A percentile compares a stretch with the other conserved stretches of the same genome.
phyloP scores from a whole-genome alignment of 1,140 invertebrate genomes.

The Mylabris phalerata region DNA sequence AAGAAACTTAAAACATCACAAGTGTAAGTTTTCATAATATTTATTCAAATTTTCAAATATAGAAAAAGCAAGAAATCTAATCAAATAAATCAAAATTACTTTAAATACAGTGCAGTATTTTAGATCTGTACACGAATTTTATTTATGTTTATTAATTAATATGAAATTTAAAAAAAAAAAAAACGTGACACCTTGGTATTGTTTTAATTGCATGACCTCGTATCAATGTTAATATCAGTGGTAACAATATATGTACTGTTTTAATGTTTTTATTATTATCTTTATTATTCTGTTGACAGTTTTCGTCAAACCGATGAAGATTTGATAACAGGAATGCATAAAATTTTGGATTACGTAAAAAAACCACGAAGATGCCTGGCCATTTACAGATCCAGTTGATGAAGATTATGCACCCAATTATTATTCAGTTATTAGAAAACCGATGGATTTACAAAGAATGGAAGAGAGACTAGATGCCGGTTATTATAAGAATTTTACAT shows the following conservation, averaged over 20 bases:
- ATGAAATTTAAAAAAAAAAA: too few relatives aligned
- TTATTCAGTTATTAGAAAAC: conserved; percentile 65
- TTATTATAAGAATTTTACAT: conserved; percentile 67
- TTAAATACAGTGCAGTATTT: neutral
- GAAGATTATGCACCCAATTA: conserved; percentile 88
- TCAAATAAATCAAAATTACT: neutral
- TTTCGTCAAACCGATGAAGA: conserved; percentile 75
- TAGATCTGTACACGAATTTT: neutral
- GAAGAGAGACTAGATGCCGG: conserved; percentile 78
- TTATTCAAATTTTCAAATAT: conserved; percentile 3
- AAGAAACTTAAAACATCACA: conserved; percentile 59
- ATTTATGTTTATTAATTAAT: too few relatives aligned
- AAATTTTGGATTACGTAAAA: conserved; percentile 78
- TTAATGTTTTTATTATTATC: too few relatives aligned
- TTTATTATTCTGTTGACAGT: conserved; percentile 43
- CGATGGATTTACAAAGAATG: conserved; percentile 84
- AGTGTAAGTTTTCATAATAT: conserved; percentile 47
- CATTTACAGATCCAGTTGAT: conserved; percentile 83
- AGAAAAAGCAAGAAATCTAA: neutral
- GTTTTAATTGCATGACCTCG: conserved; percentile 6
- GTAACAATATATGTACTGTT: neutral
- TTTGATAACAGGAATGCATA: conserved; percentile 79
- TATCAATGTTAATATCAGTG: neutral
- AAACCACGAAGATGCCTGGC: conserved; percentile 85
- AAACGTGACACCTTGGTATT: too few relatives aligned